Base-by-base conservation (phyloP, 92 coral and sea anemone genomes). In the Umimayanthus chanpuru region DNA sequence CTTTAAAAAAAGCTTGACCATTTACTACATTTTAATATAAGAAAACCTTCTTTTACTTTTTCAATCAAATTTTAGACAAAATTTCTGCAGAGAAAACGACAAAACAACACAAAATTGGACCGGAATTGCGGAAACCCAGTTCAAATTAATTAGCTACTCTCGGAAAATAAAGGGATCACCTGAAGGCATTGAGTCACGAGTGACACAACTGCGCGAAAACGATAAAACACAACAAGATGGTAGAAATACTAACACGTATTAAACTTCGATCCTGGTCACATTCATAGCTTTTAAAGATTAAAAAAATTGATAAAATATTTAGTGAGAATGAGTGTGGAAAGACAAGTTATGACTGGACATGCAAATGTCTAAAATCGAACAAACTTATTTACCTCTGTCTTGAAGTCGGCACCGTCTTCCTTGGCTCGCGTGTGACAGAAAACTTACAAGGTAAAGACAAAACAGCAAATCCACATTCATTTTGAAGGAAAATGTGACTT, bases 381-480 rank as follows among this genome's bases (percentile, higher is more conserved):
- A 80, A 44, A 38, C 75, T 20, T 28, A 38, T 58, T 20, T 28
- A 81, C 86, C 86, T 81, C 56, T 23, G 1, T 81, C 76, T 26
- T 39, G 86, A 39, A 5, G 71, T 39, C 64, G 49, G 38, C 86
- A 81, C 41, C 86, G 86, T 12, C 74, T 65, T 81, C 76, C 76
- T 36, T 58, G 29, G 25, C 50, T 12, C 6, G 75, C 38, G 58
- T 20, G 18, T 23, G 58, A 26, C 56, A 65, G 23, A 38, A 30
- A 9, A 41, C 86, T 39, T 81, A 81, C 14, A 40, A 81, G 61
- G 86, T 32, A 66, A 67, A 81, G 26, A 61, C 20, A 66, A 38
- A 39, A 61, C 29, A 80, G 72, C 73, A 81, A 81, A 39, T 12
- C 36, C 76, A 64, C 75, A 8, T 64, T 81, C 86, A 81, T 81